Percentiles rank a stretch among this genome's conserved stretches.
These are phyloP conservation scores for Tupaia chinensis DNA, from an alignment of 2,113 vertebrate genomes.

Conservation along the genomic window DNA sequence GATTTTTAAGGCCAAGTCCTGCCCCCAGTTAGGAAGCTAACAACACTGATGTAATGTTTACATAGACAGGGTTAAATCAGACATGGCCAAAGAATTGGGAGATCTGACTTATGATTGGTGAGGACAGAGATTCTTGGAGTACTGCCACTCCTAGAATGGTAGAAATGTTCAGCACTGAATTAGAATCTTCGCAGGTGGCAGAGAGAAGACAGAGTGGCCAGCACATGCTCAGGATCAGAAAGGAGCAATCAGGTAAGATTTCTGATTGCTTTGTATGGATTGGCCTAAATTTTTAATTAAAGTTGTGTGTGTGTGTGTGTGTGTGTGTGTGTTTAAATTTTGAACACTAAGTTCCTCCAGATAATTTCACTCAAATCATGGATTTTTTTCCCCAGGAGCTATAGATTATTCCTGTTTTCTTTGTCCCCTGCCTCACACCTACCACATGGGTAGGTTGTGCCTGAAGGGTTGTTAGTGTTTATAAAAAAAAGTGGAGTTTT, in stretches of 20 bases:
- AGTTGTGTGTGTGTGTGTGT: not conserved
- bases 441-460: not conserved
- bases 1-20: conserved; percentile 45
- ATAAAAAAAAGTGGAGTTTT: not conserved
- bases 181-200: conserved; percentile 66
- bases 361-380: conserved; percentile 55
- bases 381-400: not conserved
- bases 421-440: not conserved
- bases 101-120: conserved; percentile 56
- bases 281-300: not conserved
- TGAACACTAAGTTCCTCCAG: conserved; percentile 18
- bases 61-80: conserved; percentile 64
- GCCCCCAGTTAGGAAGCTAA: conserved; percentile 48
- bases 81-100: conserved; percentile 48
- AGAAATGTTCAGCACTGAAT: conserved; percentile 60
- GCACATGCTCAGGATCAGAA: conserved; percentile 31
- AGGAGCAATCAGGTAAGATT: conserved; percentile 55
- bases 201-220: conserved; percentile 39
- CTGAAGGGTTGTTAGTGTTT: conserved; percentile 38
- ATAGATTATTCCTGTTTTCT: conserved; percentile 22
- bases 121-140: conserved; percentile 60
- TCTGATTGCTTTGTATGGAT: conserved; percentile 36
- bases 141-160: conserved; percentile 12
- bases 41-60: conserved; percentile 60
- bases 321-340: not conserved